Conservation (phyloP, 2,113 vertebrate species). For the Neotoma lepida region DNA sequence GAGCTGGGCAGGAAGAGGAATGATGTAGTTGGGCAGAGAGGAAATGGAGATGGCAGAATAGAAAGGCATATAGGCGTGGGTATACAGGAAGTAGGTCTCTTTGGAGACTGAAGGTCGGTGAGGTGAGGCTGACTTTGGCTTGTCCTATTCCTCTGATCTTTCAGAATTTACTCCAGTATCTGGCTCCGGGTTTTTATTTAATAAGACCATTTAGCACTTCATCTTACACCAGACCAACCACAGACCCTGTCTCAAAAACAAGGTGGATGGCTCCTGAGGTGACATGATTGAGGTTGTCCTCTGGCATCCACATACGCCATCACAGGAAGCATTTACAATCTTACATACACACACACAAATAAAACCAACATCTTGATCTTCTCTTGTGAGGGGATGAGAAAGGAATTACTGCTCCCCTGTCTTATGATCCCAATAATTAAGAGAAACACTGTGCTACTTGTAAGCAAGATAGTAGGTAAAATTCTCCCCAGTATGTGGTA, state of each 20-base stretch:
- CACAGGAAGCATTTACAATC: background rate
- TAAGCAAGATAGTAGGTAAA: background rate
- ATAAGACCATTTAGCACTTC: too few species aligned
- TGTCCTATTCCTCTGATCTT: too few species aligned
- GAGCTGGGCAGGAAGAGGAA: too few species aligned
- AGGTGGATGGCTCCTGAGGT: background rate
- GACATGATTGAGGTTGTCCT: background rate
- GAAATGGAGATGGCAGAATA: too few species aligned
- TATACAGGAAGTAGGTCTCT: too few species aligned
- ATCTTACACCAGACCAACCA: too few species aligned
- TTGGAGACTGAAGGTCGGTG: too few species aligned
- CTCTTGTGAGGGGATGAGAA: background rate
- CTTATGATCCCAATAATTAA: background rate
- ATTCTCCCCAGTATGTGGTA: background rate
- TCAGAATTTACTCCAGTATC: too few species aligned
- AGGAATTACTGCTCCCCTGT: background rate
- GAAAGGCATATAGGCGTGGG: too few species aligned
- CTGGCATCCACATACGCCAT: background rate
- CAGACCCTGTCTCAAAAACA: background rate
- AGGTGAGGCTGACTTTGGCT: too few species aligned
- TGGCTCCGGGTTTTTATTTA: too few species aligned
- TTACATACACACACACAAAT: background rate
- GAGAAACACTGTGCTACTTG: background rate
- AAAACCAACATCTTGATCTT: background rate
- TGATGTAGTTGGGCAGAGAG: too few species aligned